Evolutionary conservation across 2,113 vertebrate genomes (phyloP).

Genomic region (Takifugu bimaculatus): DNA sequence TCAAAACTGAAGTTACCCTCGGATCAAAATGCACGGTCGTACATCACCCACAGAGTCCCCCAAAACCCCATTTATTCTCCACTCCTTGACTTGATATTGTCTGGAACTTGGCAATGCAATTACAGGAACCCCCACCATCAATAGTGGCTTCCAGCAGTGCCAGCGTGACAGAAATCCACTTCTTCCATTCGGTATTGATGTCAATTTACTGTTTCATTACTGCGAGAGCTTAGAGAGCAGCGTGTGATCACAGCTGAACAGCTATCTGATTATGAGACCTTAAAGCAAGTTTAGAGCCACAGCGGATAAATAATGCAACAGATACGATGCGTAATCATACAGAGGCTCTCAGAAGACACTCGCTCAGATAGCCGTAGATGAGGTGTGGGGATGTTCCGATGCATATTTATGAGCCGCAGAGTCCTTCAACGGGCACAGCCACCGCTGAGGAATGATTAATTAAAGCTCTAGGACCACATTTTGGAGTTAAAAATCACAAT

Average conservation of each 20-base stretch:
- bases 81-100: slow-evolving; percentile 52
- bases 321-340: slow-evolving; percentile 20
- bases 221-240: slow-evolving; percentile 37
- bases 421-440: slow-evolving; percentile 1
- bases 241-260: slow-evolving; percentile 37
- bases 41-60: slow-evolving; percentile 22
- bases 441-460: neutral
- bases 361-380: slow-evolving; percentile 23
- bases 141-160: slow-evolving; percentile 51
- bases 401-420: slow-evolving; percentile 46
- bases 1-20: no score
- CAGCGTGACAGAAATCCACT: slow-evolving; percentile 65
- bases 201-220: slow-evolving; percentile 63
- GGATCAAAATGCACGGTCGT: slow-evolving; percentile 5
- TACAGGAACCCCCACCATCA: slow-evolving; percentile 47
- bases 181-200: slow-evolving; percentile 60
- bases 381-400: slow-evolving; percentile 26
- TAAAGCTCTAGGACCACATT: no score
- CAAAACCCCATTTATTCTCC: slow-evolving; percentile 42
- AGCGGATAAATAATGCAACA: slow-evolving; percentile 56
- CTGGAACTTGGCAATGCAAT: slow-evolving; percentile 47
- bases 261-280: slow-evolving; percentile 47
- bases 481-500: no score
- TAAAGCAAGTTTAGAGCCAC: slow-evolving; percentile 34
- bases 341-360: slow-evolving; percentile 20